phyloP scores from a whole-genome alignment of 2,888 invertebrate species.

The Hydroisotoma schaefferi region DNA sequence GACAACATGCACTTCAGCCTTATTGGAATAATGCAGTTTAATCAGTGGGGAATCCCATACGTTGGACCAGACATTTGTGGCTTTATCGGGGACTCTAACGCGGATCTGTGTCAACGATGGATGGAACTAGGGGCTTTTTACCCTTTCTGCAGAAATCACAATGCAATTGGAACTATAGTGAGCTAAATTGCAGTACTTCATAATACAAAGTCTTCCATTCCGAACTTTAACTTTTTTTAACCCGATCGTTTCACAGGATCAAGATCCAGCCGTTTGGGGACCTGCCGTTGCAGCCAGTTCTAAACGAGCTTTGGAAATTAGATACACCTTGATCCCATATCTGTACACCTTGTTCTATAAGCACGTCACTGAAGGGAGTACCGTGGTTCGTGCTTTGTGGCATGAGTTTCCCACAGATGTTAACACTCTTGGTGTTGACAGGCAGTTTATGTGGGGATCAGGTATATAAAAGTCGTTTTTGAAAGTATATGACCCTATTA shows the following conservation, averaged over 20 bases:
- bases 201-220: too few relatives aligned
- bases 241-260: constrained; percentile 24
- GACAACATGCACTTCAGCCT: constrained; percentile 50
- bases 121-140: constrained; percentile 55
- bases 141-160: constrained; percentile 52
- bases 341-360: constrained; percentile 54
- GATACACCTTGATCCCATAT: constrained; percentile 55
- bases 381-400: constrained; percentile 70
- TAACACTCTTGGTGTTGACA: constrained; percentile 64
- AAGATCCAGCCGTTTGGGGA: constrained; percentile 43
- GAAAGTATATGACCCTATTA: background rate
- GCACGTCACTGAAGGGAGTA: constrained; percentile 66
- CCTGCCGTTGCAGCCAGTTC: constrained; percentile 41
- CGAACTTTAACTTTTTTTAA: too few relatives aligned
- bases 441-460: constrained; percentile 74
- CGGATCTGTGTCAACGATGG: constrained; percentile 59
- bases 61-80: constrained; percentile 51
- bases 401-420: constrained; percentile 59
- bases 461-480: too few relatives aligned
- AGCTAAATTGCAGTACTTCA: too few relatives aligned
- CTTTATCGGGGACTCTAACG: constrained; percentile 51
- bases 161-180: constrained; percentile 29
- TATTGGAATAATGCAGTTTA: constrained; percentile 53
- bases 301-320: constrained; percentile 43
- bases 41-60: constrained; percentile 50